Conservation (phyloP, 2,797 vertebrate genomes). For the Hemibagrus guttatus region DNA sequence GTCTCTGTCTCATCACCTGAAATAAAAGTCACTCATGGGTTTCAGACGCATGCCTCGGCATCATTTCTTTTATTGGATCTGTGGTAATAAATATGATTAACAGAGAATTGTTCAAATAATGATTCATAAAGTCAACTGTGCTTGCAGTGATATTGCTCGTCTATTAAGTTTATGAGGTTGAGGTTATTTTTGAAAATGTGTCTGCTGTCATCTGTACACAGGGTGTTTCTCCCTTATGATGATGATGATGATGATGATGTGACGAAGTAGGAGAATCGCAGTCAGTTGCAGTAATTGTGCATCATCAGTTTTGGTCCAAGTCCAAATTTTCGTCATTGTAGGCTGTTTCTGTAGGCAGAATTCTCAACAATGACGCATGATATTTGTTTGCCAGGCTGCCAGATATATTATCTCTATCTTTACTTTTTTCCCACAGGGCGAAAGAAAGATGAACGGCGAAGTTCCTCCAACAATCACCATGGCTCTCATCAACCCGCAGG, state of each 20-base stretch:
- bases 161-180: not conserved
- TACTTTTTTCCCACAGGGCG: slow-evolving; percentile 62
- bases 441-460: slow-evolving; percentile 73
- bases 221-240: not conserved
- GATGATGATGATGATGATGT: not conserved
- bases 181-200: no score
- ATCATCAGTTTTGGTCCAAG: not conserved
- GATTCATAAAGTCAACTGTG: not conserved
- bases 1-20: not conserved
- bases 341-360: not conserved
- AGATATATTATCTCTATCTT: not conserved
- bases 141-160: not conserved
- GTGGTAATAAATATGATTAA: no score
- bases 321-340: not conserved
- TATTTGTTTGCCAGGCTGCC: not conserved
- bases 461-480: slow-evolving; percentile 73
- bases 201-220: not conserved
- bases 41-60: not conserved
- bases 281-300: not conserved
- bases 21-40: not conserved
- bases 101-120: not conserved
- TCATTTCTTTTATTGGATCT: not conserved
- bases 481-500: slow-evolving; percentile 76
- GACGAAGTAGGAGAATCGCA: not conserved
- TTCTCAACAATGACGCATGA: not conserved